These are phyloP conservation scores for Piscicola geometra DNA, from an alignment of 2,888 invertebrate genomes.

Conservation along the genomic window DNA sequence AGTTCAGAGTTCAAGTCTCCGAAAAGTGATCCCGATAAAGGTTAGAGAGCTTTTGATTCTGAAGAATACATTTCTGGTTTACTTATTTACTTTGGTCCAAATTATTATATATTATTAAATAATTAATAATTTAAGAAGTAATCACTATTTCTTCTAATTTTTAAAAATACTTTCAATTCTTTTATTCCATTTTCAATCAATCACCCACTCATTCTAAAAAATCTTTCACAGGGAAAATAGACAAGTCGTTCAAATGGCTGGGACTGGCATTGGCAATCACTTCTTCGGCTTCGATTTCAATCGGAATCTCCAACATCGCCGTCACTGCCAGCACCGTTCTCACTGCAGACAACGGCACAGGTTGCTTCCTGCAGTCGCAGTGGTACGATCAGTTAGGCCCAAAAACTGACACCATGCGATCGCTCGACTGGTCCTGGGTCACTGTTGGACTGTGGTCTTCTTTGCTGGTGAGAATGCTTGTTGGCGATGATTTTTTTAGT, in stretches of 20 bases:
- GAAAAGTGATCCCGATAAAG: too few relatives aligned
- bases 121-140: too few relatives aligned
- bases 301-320: constrained; percentile 27
- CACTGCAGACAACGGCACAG: neutral
- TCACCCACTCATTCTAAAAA: too few relatives aligned
- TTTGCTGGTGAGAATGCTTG: constrained; percentile 15
- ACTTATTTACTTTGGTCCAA: too few relatives aligned
- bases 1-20: too few relatives aligned
- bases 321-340: constrained; percentile 23
- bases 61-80: too few relatives aligned
- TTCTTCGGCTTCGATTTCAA: constrained; percentile 17
- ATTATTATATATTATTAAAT: too few relatives aligned
- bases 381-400: constrained; percentile 23
- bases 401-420: constrained; percentile 5
- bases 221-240: neutral
- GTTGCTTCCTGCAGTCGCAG: constrained; percentile 12
- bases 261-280: constrained; percentile 15
- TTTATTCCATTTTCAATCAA: too few relatives aligned
- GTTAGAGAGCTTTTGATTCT: too few relatives aligned
- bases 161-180: too few relatives aligned
- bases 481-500: neutral
- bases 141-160: too few relatives aligned
- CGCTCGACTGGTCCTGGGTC: constrained; percentile 30
- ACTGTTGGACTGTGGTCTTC: constrained; percentile 25
- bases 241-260: constrained; percentile 6